Percentiles rank a stretch among this genome's conserved stretches.
Conservation (phyloP, 30 jellyfish, hydroid and myxozoan genomes). For the Rhopilema esculentum region DNA sequence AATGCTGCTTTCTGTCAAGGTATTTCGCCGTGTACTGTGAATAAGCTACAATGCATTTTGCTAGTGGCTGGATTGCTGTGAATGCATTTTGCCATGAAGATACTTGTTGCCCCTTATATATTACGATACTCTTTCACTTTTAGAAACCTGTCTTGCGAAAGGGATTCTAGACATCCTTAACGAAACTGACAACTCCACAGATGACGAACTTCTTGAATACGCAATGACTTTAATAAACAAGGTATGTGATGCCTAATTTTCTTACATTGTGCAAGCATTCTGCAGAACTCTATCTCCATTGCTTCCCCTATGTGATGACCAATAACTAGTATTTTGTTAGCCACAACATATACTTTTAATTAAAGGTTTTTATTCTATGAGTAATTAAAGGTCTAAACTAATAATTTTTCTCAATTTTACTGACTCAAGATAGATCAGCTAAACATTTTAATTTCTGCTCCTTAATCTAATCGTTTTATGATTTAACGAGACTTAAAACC, state of each 20-base stretch:
- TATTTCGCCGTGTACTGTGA: too few species aligned
- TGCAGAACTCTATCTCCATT: neutral
- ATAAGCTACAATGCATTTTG: too few species aligned
- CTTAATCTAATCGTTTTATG: neutral
- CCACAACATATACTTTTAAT: neutral
- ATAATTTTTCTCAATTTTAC: neutral
- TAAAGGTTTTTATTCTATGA: neutral
- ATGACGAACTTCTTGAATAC: constrained; percentile 89
- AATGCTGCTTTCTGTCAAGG: too few species aligned
- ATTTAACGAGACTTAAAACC: neutral
- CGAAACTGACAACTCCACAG: constrained; percentile 83
- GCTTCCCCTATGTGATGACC: too few species aligned
- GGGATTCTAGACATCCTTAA: constrained; percentile 91
- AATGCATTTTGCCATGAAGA: too few species aligned
- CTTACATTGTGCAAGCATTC: too few species aligned
- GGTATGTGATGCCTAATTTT: too few species aligned
- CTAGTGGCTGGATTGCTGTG: too few species aligned
- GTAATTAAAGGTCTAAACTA: neutral
- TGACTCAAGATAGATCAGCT: neutral
- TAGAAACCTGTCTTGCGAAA: constrained; percentile 72
- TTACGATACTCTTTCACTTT: too few species aligned
- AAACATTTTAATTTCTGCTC: neutral
- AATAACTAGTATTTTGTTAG: neutral
- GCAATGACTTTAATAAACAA: constrained; percentile 90
- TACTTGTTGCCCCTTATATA: too few species aligned